Base-by-base conservation (phyloP, 2,888 invertebrate genomes). In the Sinopyrophorus schimmeli region DNA sequence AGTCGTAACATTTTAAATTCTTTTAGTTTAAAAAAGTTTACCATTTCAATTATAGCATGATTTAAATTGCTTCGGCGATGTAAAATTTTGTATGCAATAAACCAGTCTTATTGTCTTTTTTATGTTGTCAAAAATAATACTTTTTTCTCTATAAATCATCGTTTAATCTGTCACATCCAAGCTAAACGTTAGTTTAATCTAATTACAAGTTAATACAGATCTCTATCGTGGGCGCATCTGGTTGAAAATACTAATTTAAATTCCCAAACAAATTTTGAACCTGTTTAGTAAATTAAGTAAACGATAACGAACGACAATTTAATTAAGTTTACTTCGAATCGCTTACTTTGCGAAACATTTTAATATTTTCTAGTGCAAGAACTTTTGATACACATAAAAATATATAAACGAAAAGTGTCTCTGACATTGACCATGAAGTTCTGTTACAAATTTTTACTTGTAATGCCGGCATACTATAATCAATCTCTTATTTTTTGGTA, bases 131-230 rank as follows among this genome's bases (percentile, higher is more conserved):
- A 49, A 49, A 39, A 40, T 27, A 32, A 39, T 40, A 31, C 28
- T 24, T 30, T 39, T 49, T 66, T 68, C 68, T 65, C 69, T 68
- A 71, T 71, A 64, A 71, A 71, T 71, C 71, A 70, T 68, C 67
- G 69, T 71, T 70, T 69, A 66, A 65, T 67, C 65, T 67, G 69
- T 68, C 69, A 63, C 64, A 60, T 65, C 65, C 65, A 65, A 61
- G 62, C 58, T 60, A 62, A 59, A 64, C 67, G 69, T 68, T 71
- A 69, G 70, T 70, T 69, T 69, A 70, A 71, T 65, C 66, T 69
- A 71, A 72, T 71, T 71, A 71, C 66, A 69, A 68, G 67, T 67
- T 69, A 68, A 70, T 70, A 59, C 61, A 64, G 63, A 68, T 66
- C 69, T 69, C 65, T 62, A 69, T 70, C 57, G 61, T 62, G 67